Evolutionary conservation across 2,113 vertebrate genomes (phyloP), one percentile per base, ranked within the genome.

Genomic region (Promerops cafer): DNA sequence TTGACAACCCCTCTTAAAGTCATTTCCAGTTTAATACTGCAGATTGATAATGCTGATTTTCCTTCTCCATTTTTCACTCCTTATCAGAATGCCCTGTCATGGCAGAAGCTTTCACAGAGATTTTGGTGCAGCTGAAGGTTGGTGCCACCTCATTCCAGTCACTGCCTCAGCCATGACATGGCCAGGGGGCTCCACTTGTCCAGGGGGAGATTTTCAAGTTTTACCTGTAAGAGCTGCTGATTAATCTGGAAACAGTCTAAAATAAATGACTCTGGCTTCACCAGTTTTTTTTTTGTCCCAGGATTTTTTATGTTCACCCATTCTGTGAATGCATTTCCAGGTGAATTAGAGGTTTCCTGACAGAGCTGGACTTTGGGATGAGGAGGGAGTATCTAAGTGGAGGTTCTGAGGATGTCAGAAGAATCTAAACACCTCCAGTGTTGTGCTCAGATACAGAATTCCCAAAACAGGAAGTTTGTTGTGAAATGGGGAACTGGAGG

Each of bases 231-330:
- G 11, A 22, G 26, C 6, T 14, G 30, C 16, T 33, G 21, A 4
- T 31, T 16, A 37, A 16, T 8, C n/a, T 69, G 31, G 10, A 56
- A 83, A 49, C 2, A 21, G 4, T 5, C 16, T 15, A 17, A 76
- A 26, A n/a, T 28, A 47, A 59, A 6, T 18, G 0, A 33, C 1
- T 5, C 13, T 54, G 30, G 2, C 3, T 56, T 40, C 31, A 42
- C 33, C 16, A 44, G 4, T 1, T 39, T 2, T 28, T 2, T 27
- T 59, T 77, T 79, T 22, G n/a, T 7, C 3, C 28, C 9, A 15
- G 19, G 20, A 18, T 39, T 88, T 33, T 65, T 64, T 33, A 24
- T 33, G 21, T 47, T 64, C 15, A n/a, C 11, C 6, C 6, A 28
- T 66, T 56, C 33, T 60, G 13, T 50, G 39, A 71, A 63, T 1